These are phyloP conservation scores for Microctonus aethiopoides DNA, from an alignment of 2,888 invertebrate genomes.

Conservation along the genomic window DNA sequence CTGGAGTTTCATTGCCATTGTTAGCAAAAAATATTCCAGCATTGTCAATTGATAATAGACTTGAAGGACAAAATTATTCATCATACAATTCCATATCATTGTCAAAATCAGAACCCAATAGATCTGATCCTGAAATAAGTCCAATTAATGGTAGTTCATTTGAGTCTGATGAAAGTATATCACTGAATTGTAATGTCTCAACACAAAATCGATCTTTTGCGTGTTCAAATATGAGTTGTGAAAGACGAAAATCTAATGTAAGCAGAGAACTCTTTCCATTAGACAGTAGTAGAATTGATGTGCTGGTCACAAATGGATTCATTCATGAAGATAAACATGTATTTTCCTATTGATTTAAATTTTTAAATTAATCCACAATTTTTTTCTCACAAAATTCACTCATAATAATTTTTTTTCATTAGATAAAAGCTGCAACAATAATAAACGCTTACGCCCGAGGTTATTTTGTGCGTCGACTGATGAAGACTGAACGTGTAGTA, in stretches of 20 bases:
- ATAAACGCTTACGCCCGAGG: conserved; percentile 80
- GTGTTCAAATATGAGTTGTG: conserved; percentile 4
- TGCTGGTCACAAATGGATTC: conserved; percentile 51
- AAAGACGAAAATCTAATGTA: conserved; percentile 41
- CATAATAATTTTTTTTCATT: conserved; percentile 36
- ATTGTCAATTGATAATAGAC: background rate
- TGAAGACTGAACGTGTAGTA: conserved; percentile 84
- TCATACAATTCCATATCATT: conserved; percentile 10
- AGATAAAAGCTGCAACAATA: conserved; percentile 73
- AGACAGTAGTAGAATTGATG: conserved; percentile 50
- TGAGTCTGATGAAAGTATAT: conserved; percentile 27
- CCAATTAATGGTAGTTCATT: conserved; percentile 26
- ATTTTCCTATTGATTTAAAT: conserved; percentile 35
- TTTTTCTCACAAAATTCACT: conserved; percentile 18
- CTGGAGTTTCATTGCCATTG: conserved; percentile 49
- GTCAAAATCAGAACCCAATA: conserved; percentile 13
- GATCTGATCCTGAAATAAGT: conserved; percentile 1
- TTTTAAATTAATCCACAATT: background rate
- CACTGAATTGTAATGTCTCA: conserved; percentile 6
- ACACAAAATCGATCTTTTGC: background rate
- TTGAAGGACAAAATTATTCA: background rate
- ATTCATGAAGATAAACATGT: conserved; percentile 58
- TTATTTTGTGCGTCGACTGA: conserved; percentile 82
- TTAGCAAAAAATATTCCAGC: conserved; percentile 39
- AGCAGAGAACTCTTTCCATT: conserved; percentile 59